A percentile compares a stretch with the other conserved stretches of the same genome.
These are phyloP conservation scores for Corvus cornix DNA, from an alignment of 2,113 vertebrate species.

Conservation along the genomic window DNA sequence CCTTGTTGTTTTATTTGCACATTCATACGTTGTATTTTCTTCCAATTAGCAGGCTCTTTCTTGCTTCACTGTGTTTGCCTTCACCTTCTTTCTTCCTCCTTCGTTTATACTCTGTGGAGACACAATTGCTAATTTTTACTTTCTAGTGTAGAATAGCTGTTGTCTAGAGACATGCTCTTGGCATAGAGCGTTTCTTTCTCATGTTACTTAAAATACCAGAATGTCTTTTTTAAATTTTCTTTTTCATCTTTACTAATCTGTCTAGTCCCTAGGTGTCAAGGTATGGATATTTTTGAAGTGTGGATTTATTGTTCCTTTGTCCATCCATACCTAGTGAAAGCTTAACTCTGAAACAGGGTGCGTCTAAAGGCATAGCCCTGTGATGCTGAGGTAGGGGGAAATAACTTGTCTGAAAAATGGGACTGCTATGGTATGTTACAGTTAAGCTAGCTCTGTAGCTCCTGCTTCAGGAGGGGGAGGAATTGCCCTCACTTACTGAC, in stretches of 20 bases:
- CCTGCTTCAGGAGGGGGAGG: background rate
- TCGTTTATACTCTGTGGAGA: background rate
- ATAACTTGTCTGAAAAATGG: background rate
- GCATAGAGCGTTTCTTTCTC: background rate
- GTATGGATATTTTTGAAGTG: background rate
- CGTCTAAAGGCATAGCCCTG: background rate
- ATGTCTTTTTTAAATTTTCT: background rate
- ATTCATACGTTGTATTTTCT: background rate
- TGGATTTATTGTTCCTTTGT: background rate
- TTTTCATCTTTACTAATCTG: background rate
- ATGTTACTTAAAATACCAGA: slow-evolving; percentile 21
- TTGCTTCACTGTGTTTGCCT: background rate
- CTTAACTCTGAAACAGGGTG: background rate
- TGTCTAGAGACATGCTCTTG: slow-evolving; percentile 25
- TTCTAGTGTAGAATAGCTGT: slow-evolving; percentile 16
- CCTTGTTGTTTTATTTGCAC: slow-evolving; percentile 13
- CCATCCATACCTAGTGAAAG: background rate
- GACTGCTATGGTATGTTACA: background rate
- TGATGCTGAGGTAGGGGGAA: background rate
- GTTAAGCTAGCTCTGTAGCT: background rate
- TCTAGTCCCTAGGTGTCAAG: background rate
- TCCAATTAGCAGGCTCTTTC: slow-evolving; percentile 1
- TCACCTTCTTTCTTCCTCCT: slow-evolving; percentile 14
- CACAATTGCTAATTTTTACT: slow-evolving; percentile 25
- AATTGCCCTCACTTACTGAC: background rate